Base-by-base conservation (phyloP, 2,888 invertebrate genomes). In the Drosophila austrosaltans region DNA sequence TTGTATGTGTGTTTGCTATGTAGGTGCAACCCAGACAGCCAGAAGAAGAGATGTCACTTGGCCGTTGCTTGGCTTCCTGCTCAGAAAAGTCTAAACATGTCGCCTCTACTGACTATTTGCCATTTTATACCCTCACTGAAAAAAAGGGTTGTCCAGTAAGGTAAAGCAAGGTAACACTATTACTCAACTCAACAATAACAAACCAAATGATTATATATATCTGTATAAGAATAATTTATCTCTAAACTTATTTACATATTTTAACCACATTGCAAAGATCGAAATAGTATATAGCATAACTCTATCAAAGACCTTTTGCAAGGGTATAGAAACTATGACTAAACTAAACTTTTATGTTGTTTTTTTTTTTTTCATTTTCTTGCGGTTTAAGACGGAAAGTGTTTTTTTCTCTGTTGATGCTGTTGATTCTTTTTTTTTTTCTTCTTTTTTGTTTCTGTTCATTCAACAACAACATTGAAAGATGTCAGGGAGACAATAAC, bases 81-180 rank as follows among this genome's bases (percentile, higher is more conserved):
- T 87, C 87, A 87, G 76, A 76, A 48, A 75, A 79, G 79, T 79
- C 82, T 76, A 84, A 83, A 78, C 82, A 87, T 87, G 82, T 87
- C 78, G 75, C 76, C 53, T 36, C 32, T 36, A 48, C 40, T 36
- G 44, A 57, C 61, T 61, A 22, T 22, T 48, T 61, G 48, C 61
- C 48, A 48, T 48, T 48, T 25, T 25, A 48, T 48, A 48, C 48
- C 48, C 48, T 48, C 12, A 48, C 48, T 1, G 1, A 48, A 10
- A 12, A 25, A 25, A 12, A 4, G 16, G 16, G 16, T 16, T 16
- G 16, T 16, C 16, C 16, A 16, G 16, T 16, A 16, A 16, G 16
- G 1, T 16, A 16, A 16, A 16, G 16, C 16, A 16, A 16, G 16
- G 16, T 16, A 16, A 16, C 0, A 16, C 16, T 16, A 16, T 16